Evolutionary conservation across 2,888 invertebrate species (phyloP), one percentile per base, ranked within the genome.

Genomic region (Odontocolon sp.): DNA sequence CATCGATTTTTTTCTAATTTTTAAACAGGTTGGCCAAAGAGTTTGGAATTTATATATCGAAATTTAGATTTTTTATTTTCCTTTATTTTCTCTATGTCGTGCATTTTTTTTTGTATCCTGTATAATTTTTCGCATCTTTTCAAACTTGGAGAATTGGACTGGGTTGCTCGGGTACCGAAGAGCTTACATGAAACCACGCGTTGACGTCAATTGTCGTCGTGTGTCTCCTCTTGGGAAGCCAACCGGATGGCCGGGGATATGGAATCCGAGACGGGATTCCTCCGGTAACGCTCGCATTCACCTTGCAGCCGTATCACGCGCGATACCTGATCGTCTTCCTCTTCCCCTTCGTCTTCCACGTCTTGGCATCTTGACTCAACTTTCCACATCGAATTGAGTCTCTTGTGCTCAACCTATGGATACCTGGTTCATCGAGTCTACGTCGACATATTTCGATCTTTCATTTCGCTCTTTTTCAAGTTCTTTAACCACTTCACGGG

Each of bases 191-290:
- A 63, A 23, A 33, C 33, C 33, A 14, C 40, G 28, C 33, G 63
- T 14, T 56, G 71, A 76, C 76, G 76, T 71, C 63, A 72, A 56
- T 28, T 9, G 50, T 42, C 40, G 47, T 6, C 16, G 47, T 14
- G 18, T 9, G 4, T 36, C 50, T 54, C 68, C 50, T 66, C 50
- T 54, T 23, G 50, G 33, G 38, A 33, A 61, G 70, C 28, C 61
- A 9, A 26, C 31, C 45, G 36, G 16, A 38, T n/a, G 5, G 21
- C 5, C 28, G 31, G 40, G 28, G 33, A 18, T 9, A 11, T 33
- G 63, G 26, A 67, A 77, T 72, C 47, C 45, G 76, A 77, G 68
- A 71, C 70, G 31, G 18, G 33, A 71, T 67, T 76, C 61, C 71
- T 71, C 50, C 67, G 71, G 57, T 72, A 77, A 71, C 70, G 45